Conservation (phyloP, 1,140 invertebrate genomes). For the Heliconius congener region DNA sequence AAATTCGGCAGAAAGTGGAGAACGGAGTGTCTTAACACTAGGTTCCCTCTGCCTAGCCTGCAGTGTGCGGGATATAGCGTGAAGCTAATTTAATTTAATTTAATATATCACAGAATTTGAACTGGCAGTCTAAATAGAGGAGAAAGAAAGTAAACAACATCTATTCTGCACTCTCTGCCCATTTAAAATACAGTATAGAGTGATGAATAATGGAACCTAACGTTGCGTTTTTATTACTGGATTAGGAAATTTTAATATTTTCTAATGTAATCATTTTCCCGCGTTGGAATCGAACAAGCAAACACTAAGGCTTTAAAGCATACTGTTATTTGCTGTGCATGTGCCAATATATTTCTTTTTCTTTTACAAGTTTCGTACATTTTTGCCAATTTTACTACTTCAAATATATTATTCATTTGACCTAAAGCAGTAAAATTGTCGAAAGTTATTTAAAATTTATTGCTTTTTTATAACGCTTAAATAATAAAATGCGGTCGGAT, state of each 20-base stretch:
- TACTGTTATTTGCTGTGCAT: neutral
- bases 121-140: no score
- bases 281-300: neutral
- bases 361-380: neutral
- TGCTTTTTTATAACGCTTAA: neutral
- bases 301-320: neutral
- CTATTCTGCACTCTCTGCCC: no score
- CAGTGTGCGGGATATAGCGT: no score
- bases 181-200: no score
- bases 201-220: no score
- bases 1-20: no score
- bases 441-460: neutral
- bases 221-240: no score
- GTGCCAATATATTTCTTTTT: neutral
- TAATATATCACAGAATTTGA: no score
- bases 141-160: no score
- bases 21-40: no score
- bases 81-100: no score
- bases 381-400: neutral
- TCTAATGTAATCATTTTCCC: neutral
- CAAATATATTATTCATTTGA: conserved; percentile 11
- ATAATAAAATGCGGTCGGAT: neutral
- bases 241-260: neutral
- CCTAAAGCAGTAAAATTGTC: neutral
- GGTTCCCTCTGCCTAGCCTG: no score